phyloP scores from a whole-genome alignment of 2,888 invertebrate species.

The Drosophila picticornis region DNA sequence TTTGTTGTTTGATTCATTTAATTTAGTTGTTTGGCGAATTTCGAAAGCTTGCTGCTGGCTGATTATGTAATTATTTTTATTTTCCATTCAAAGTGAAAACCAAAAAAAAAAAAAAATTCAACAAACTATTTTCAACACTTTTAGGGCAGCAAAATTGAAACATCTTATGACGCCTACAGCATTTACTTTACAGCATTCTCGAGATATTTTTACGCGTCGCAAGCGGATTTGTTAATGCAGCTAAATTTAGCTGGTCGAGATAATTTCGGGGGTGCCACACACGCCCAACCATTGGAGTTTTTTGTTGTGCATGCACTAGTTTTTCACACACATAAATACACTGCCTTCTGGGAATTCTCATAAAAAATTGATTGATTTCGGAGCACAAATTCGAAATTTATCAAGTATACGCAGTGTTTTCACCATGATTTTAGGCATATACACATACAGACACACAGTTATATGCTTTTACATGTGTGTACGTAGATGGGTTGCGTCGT shows the following conservation, averaged over 20 bases:
- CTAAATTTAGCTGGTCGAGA: conserved; percentile 67
- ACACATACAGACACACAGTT: conserved; percentile 26
- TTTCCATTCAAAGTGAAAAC: conserved; percentile 52
- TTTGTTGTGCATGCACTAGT: conserved; percentile 46
- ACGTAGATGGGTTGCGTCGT: conserved; percentile 14
- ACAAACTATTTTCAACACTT: conserved; percentile 33
- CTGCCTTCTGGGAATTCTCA: conserved; percentile 28
- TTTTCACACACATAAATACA: conserved; percentile 26
- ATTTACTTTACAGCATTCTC: conserved; percentile 43
- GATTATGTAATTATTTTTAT: conserved; percentile 64
- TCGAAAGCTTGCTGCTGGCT: conserved; percentile 8
- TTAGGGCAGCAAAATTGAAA: conserved; percentile 63
- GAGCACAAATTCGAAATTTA: conserved; percentile 35
- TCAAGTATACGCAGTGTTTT: conserved; percentile 58
- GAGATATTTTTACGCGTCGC: conserved; percentile 37
- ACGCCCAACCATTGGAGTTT: conserved; percentile 15
- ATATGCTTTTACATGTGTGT: conserved; percentile 18
- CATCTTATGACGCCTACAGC: conserved; percentile 40
- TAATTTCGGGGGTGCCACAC: conserved; percentile 35
- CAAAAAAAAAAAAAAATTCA: conserved; percentile 1
- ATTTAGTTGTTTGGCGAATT: conserved; percentile 45
- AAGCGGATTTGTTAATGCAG: conserved; percentile 65
- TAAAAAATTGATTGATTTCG: conserved; percentile 67
- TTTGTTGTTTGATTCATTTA: conserved; percentile 35
- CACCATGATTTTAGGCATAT: conserved; percentile 22